Base-by-base conservation (phyloP, 2,888 invertebrate species). In the Nomada ruficornis region DNA sequence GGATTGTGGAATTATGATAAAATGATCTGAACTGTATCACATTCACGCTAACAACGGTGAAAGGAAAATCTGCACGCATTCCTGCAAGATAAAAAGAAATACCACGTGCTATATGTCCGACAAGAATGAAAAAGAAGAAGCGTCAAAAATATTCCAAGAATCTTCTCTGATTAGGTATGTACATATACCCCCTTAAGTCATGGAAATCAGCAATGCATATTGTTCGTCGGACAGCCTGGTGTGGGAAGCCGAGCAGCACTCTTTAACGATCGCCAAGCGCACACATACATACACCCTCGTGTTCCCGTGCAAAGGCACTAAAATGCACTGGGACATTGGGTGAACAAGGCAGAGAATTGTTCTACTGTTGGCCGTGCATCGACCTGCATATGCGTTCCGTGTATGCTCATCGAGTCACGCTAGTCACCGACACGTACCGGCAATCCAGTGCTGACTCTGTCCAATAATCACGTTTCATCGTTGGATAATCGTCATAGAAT, bases 191-290 rank as follows among this genome's bases (percentile, higher is more conserved):
- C 50, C 29, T 65, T 29, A 50, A 52, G 65, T 29, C 57, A 52
- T 59, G 36, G 68, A n/a, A 42, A 71, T 54, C 59, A 59, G 54
- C 59, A 65, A 36, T 71, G 69, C 20, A 70, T 52, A 55, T 82
- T 59, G 75, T 62, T 23, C 76, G 69, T 57, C 60, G 50, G 26
- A 26, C 55, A 76, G 75, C 72, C 82, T 60, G 70, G 69, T 75
- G 84, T 80, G 82, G 82, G 78, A 86, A 82, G 82, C 75, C 82
- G 78, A 82, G 73, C 67, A 74, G 80, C 64, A 73, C 85, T 81
- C 82, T 86, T 86, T 86, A 86, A 86, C 84, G 84, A 86, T 80
- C 86, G 82, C n/a, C 77, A 65, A 55, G 50, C 77, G 52, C 74
- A 70, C 70, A 50, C 59, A 60, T 54, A 1, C 15, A 2, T n/a